These are phyloP conservation scores for Eupithecia inturbata DNA, from an alignment of 2,888 invertebrate genomes.

Conservation along the genomic window DNA sequence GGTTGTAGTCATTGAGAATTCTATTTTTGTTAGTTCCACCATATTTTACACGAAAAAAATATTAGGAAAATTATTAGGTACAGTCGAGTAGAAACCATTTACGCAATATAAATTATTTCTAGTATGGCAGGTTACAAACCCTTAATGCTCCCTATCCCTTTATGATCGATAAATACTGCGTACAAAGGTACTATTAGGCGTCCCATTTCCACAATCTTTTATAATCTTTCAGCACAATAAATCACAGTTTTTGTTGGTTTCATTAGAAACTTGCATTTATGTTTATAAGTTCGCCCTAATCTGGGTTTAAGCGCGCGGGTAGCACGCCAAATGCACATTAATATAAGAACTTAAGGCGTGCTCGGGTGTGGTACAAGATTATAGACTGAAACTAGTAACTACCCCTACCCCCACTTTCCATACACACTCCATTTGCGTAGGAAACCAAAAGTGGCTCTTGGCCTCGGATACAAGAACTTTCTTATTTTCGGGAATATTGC, in stretches of 20 bases:
- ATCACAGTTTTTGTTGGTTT: conserved; percentile 53
- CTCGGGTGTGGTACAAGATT: conserved; percentile 30
- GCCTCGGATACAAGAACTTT: neutral
- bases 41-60: neutral
- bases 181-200: conserved; percentile 16
- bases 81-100: neutral
- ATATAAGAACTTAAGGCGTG: conserved; percentile 66
- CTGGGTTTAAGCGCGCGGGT: conserved; percentile 66
- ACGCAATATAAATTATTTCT: conserved; percentile 4
- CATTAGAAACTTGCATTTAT: conserved; percentile 57
- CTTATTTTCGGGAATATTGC: neutral
- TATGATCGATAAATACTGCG: conserved; percentile 12
- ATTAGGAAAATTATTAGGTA: neutral
- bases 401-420: neutral
- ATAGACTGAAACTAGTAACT: conserved; percentile 6
- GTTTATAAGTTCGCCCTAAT: conserved; percentile 66
- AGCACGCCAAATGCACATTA: conserved; percentile 79
- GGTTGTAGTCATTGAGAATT: neutral
- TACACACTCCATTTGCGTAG: neutral
- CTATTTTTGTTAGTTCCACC: neutral
- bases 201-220: conserved; percentile 36
- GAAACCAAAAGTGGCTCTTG: neutral
- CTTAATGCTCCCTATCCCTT: neutral
- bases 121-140: neutral
- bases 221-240: conserved; percentile 53